These are phyloP conservation scores for Orthonychiurus folsomi DNA, from an alignment of 2,888 invertebrate species.

Conservation along the genomic window DNA sequence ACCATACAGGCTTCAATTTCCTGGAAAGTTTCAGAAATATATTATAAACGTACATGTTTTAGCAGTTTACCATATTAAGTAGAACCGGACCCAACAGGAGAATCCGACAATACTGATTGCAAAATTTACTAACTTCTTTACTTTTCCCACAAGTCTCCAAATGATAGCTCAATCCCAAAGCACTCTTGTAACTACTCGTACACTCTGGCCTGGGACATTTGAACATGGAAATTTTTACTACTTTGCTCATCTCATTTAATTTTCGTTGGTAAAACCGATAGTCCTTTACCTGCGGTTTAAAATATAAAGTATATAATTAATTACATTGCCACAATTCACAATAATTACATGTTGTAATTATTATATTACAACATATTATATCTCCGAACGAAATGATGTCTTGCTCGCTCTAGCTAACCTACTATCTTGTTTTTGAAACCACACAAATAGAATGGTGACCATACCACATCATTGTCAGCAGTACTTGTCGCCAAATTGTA, in stretches of 20 bases:
- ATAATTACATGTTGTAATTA: too few species aligned
- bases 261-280: conserved; percentile 27
- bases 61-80: too few species aligned
- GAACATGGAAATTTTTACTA: conserved; percentile 28
- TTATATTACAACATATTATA: too few species aligned
- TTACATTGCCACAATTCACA: background rate
- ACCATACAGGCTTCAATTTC: conserved; percentile 27
- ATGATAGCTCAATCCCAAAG: conserved; percentile 36
- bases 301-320: background rate
- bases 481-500: conserved; percentile 28
- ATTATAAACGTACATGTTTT: too few species aligned
- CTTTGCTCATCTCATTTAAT: conserved; percentile 25
- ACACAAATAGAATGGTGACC: too few species aligned
- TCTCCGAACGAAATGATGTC: too few species aligned
- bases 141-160: conserved; percentile 34
- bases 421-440: too few species aligned
- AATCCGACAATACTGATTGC: too few species aligned
- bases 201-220: conserved; percentile 25
- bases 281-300: conserved; percentile 21
- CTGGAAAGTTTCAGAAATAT: too few species aligned
- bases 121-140: too few species aligned
- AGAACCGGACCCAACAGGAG: too few species aligned
- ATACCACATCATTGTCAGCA: conserved; percentile 23
- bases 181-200: conserved; percentile 25
- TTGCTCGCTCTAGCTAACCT: too few species aligned